Conservation (phyloP, 2,113 vertebrate genomes). For the Craseonycteris thonglongyai region DNA sequence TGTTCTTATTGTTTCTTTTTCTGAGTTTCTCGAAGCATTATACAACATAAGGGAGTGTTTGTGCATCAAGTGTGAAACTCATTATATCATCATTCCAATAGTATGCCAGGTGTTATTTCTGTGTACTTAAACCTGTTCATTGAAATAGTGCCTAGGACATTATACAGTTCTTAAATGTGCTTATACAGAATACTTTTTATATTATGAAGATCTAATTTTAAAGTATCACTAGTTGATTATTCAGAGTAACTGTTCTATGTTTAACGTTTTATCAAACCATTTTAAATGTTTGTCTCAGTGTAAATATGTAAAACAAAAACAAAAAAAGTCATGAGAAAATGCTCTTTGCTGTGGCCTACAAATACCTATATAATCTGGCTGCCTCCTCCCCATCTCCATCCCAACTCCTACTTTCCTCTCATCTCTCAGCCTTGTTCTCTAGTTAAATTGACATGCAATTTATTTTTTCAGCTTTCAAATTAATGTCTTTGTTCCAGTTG, state of each 20-base stretch:
- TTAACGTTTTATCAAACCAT: background rate
- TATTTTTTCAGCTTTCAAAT: too few relatives aligned
- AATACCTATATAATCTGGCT: too few relatives aligned
- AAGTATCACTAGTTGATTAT: background rate
- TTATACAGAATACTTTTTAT: background rate
- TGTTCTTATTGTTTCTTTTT: background rate
- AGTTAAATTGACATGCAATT: accelerated
- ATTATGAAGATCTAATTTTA: background rate
- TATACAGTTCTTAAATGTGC: background rate
- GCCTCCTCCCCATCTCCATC: accelerated
- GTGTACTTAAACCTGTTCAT: background rate
- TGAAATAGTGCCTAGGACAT: background rate
- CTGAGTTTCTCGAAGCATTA: background rate
- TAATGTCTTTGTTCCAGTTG: background rate
- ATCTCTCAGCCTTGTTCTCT: accelerated
- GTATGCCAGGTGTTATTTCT: background rate
- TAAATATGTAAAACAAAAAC: background rate
- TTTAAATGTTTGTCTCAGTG: background rate
- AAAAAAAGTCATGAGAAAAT: background rate
- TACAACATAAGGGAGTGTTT: background rate
- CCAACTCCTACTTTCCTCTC: background rate
- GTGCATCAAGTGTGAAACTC: background rate
- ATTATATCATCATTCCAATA: background rate
- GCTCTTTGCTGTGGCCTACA: background rate
- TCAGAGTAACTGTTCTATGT: background rate